Percentiles rank a stretch among this genome's conserved stretches.
Evolutionary conservation across 2,888 invertebrate genomes (phyloP).

Genomic region (Cryptocheilus praepositus): DNA sequence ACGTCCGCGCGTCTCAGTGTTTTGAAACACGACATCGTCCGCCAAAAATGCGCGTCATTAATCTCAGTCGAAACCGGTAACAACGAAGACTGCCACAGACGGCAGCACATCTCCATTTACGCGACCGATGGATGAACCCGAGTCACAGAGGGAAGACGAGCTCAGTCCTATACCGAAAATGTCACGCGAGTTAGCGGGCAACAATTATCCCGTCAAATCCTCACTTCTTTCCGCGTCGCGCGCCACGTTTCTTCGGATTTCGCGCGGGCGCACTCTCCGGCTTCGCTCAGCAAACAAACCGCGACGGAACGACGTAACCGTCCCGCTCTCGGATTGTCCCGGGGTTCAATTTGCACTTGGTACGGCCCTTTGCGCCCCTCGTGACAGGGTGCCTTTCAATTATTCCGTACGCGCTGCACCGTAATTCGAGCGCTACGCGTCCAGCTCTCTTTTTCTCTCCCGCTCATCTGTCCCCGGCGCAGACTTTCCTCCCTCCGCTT

Average conservation of each 20-base stretch:
- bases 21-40: too few species aligned
- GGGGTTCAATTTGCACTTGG: slow-evolving; percentile 64
- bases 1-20: too few species aligned
- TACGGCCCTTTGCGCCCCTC: slow-evolving; percentile 54
- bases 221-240: background rate
- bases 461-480: slow-evolving; percentile 23
- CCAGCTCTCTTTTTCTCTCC: slow-evolving; percentile 38
- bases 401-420: slow-evolving; percentile 57
- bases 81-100: too few species aligned
- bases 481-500: slow-evolving; percentile 8
- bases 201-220: background rate
- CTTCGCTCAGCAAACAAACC: slow-evolving; percentile 48
- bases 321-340: slow-evolving; percentile 31
- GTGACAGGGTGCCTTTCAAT: slow-evolving; percentile 63
- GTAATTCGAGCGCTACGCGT: slow-evolving; percentile 49
- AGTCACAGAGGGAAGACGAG: too few species aligned
- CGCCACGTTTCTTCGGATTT: slow-evolving; percentile 1
- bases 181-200: too few species aligned
- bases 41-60: too few species aligned
- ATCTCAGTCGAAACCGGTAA: too few species aligned
- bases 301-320: slow-evolving; percentile 38
- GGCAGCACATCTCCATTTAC: too few species aligned
- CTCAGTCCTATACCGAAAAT: too few species aligned
- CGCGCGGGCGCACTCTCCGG: background rate
- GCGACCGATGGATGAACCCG: too few species aligned